A percentile compares a stretch with the other conserved stretches of the same genome.
Conservation (phyloP, 2,797 vertebrate genomes). For the Enteromius anoplus region DNA sequence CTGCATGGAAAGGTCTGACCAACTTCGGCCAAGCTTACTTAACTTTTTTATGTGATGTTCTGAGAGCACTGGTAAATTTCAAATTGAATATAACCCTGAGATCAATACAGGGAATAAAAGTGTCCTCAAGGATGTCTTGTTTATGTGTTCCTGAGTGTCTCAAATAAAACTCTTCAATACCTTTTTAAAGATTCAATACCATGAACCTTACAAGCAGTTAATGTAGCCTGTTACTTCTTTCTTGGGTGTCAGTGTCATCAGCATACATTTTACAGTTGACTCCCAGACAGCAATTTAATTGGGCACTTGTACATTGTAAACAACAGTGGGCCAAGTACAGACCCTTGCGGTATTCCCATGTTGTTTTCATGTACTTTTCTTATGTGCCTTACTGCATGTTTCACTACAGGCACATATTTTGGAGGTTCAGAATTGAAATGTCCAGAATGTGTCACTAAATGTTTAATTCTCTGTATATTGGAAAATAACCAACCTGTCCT, state of each 20-base stretch:
- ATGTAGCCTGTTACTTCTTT: background rate
- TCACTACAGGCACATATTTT: background rate
- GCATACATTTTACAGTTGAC: background rate
- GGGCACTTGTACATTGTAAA: background rate
- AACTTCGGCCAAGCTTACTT: background rate
- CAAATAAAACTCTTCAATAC: background rate
- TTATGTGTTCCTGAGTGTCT: background rate
- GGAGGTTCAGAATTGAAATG: background rate
- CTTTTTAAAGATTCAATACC: slow-evolving; percentile 1
- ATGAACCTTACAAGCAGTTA: background rate
- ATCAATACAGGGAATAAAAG: background rate
- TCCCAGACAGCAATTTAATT: background rate
- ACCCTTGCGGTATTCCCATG: background rate
- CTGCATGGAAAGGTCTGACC: background rate
- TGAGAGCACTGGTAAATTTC: background rate
- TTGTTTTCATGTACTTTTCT: background rate
- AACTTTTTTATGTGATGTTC: background rate
- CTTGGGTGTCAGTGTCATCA: background rate
- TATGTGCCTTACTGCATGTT: background rate
- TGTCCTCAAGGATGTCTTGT: slow-evolving; percentile 4
- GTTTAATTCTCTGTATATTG: too few species aligned
- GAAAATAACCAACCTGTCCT: too few species aligned
- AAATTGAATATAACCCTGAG: background rate
- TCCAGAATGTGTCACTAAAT: too few species aligned
- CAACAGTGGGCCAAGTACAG: background rate